phyloP scores from a whole-genome alignment of 2,113 vertebrate genomes.

The Nothoprocta perdicaria region DNA sequence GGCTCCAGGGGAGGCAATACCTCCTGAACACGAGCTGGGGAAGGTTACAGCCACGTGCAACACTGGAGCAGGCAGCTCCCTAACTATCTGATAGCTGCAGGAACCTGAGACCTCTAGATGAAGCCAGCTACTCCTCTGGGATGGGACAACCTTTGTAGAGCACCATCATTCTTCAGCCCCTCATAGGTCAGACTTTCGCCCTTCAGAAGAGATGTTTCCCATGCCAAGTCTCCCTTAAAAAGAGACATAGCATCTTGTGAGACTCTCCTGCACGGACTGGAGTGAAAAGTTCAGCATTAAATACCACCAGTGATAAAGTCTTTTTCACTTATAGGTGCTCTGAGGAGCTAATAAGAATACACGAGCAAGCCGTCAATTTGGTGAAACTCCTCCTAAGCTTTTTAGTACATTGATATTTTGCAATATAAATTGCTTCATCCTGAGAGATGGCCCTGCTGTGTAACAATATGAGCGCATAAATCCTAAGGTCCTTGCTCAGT shows the following conservation, averaged over 20 bases:
- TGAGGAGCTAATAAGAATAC: conserved; percentile 15
- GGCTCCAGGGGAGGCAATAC: conserved; percentile 5
- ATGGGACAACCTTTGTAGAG: not conserved
- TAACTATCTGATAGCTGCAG: not conserved
- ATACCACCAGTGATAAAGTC: not conserved
- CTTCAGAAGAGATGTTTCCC: fast-evolving
- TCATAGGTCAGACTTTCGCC: not conserved
- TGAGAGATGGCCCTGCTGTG: not conserved
- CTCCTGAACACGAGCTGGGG: not conserved
- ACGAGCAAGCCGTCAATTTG: not conserved
- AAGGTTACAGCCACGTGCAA: not conserved
- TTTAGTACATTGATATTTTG: conserved; percentile 6
- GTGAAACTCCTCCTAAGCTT: conserved; percentile 25
- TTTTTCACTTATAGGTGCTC: not conserved
- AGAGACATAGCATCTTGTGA: not conserved
- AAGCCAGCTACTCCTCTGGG: fast-evolving
- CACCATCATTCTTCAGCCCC: not conserved
- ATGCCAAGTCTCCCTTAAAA: not conserved
- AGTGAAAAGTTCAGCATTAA: conserved; percentile 17
- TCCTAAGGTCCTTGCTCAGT: not conserved
- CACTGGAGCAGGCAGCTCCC: not conserved
- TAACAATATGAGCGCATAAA: not conserved
- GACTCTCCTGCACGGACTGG: not conserved
- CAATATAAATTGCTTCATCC: not conserved
- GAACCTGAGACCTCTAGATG: not conserved